Evolutionary conservation across 2,797 vertebrate species (phyloP).

Genomic region (Hirundo rustica): DNA sequence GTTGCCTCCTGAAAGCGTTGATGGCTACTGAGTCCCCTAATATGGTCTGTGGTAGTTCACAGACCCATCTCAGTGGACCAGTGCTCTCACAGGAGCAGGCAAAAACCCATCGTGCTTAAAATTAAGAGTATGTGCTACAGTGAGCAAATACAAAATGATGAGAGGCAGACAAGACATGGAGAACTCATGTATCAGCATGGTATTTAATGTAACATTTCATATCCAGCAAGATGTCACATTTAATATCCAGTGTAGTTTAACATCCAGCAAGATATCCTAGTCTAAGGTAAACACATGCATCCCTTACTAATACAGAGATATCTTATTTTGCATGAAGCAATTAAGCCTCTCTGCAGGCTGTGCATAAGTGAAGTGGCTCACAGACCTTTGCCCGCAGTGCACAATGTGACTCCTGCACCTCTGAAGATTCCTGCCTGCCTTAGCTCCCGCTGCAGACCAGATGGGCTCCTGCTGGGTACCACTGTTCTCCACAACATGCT

Average conservation of each 20-base stretch:
- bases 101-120: neutral
- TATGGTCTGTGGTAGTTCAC: neutral
- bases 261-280: neutral
- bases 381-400: neutral
- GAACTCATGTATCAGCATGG: neutral
- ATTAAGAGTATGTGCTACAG: neutral
- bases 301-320: neutral
- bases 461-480: neutral
- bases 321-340: neutral
- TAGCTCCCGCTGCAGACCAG: fast-evolving
- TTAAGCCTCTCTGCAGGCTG: neutral
- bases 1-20: neutral
- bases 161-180: neutral
- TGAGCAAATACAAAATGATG: neutral
- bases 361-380: neutral
- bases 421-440: neutral
- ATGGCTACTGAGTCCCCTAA: neutral
- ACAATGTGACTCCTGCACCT: neutral
- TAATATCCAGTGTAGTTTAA: neutral
- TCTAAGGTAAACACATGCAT: neutral
- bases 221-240: neutral
- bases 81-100: neutral
- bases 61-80: neutral
- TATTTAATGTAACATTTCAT: neutral
- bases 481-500: neutral